phyloP scores from a whole-genome alignment of 1,140 invertebrate species.

The Ceratitis capitata region DNA sequence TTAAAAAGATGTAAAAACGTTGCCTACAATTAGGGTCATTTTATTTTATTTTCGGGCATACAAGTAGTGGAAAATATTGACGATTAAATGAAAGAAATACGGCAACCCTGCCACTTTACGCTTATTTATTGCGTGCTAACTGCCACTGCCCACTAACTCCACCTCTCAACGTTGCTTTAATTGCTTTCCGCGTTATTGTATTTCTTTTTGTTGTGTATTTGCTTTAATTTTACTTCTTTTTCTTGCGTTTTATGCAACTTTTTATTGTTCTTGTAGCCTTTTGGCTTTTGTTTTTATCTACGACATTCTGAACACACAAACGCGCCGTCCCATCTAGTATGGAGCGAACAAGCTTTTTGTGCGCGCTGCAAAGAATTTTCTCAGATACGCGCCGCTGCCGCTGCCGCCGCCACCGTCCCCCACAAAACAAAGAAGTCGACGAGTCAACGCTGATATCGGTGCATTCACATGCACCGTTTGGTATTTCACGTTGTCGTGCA shows the following conservation, averaged over 20 bases:
- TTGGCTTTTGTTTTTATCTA: background rate
- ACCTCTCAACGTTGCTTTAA: slow-evolving; percentile 5
- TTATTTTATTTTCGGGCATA: too few relatives aligned
- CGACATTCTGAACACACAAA: background rate
- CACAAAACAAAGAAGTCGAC: background rate
- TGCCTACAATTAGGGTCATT: too few relatives aligned
- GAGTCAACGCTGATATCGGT: background rate
- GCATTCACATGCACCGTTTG: slow-evolving; percentile 16
- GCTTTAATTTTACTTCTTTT: background rate
- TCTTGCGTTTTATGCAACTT: background rate
- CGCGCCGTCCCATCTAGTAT: background rate
- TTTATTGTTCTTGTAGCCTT: background rate
- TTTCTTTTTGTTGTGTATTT: background rate
- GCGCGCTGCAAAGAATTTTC: slow-evolving; percentile 25
- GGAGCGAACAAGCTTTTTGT: background rate
- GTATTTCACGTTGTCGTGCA: slow-evolving; percentile 34
- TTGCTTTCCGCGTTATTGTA: slow-evolving; percentile 1
- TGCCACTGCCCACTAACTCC: slow-evolving; percentile 12
- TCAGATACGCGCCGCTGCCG: slow-evolving; percentile 19
- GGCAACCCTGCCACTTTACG: background rate
- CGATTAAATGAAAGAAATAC: too few relatives aligned
- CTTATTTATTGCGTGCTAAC: background rate
- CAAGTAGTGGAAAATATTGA: too few relatives aligned
- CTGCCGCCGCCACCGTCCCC: background rate
- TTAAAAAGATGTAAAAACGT: too few relatives aligned